A percentile compares a stretch with the other conserved stretches of the same genome.
phyloP scores from a whole-genome alignment of 2,113 vertebrate genomes.

The Romanogobio albipinnatus region DNA sequence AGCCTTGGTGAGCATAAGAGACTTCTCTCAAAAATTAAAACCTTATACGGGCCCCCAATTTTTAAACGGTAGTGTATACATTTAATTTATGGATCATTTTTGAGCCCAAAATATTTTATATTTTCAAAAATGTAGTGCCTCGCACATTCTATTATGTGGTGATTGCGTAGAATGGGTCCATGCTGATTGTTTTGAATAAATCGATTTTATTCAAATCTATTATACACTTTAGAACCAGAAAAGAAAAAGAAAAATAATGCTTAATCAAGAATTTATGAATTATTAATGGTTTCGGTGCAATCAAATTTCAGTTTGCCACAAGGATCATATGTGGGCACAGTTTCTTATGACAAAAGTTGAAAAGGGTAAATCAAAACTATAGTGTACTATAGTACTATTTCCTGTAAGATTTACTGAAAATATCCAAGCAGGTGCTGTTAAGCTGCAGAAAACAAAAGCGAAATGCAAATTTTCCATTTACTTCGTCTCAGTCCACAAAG shows the following conservation, averaged over 20 bases:
- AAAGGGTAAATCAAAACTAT: not conserved
- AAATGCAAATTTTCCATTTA: not conserved
- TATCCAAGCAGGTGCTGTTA: not conserved
- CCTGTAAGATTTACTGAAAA: not conserved
- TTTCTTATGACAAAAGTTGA: not conserved
- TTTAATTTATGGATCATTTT: not conserved
- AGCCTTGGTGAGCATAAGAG: not conserved
- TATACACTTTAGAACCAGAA: not conserved
- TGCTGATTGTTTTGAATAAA: not conserved
- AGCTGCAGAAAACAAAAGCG: not conserved
- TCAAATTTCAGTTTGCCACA: not conserved
- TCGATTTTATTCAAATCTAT: not conserved
- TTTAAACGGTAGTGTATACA: not conserved
- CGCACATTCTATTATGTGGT: not conserved
- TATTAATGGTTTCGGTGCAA: conserved; percentile 12
- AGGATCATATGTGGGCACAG: not conserved
- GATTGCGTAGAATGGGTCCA: not conserved
- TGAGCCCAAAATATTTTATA: not conserved
- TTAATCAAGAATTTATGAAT: conserved; percentile 3
- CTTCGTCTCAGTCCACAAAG: not conserved
- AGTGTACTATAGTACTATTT: too few species aligned
- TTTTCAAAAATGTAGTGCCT: not conserved
- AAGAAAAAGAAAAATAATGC: not conserved
- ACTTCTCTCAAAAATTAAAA: not conserved
- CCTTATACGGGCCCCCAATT: too few species aligned